Evolutionary conservation across 2,113 vertebrate genomes (phyloP).

Genomic region (Malurus cyaneus): DNA sequence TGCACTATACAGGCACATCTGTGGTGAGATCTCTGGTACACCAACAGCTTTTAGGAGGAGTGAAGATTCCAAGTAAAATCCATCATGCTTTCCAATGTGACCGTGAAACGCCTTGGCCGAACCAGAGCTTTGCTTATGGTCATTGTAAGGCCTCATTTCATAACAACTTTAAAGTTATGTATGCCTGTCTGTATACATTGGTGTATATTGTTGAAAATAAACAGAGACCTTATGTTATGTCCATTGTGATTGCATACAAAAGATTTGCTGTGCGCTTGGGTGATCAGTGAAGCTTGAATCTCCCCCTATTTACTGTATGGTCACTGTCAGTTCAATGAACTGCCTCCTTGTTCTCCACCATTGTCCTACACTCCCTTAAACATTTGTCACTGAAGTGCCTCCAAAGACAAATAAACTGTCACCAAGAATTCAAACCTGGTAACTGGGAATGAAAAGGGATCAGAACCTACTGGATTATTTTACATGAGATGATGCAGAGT

Average conservation of each 20-base stretch:
- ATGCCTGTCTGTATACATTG: constrained; percentile 21
- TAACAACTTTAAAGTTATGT: constrained; percentile 18
- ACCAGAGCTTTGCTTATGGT: background rate
- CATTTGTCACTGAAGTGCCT: constrained; percentile 84
- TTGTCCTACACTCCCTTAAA: constrained; percentile 85
- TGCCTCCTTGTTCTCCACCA: constrained; percentile 81
- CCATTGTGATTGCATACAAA: constrained; percentile 81
- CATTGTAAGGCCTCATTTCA: background rate
- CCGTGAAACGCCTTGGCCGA: background rate
- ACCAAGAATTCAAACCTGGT: constrained; percentile 75
- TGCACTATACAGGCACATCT: fast-evolving
- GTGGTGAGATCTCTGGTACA: background rate
- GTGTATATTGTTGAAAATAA: constrained; percentile 76
- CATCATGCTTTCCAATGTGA: background rate
- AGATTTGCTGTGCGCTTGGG: constrained; percentile 74
- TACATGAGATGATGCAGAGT: constrained; percentile 39
- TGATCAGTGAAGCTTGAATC: constrained; percentile 81
- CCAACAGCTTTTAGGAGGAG: background rate
- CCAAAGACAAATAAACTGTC: constrained; percentile 84
- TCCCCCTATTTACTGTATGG: constrained; percentile 85
- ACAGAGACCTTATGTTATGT: constrained; percentile 79
- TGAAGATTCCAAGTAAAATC: background rate
- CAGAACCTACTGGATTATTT: constrained; percentile 59
- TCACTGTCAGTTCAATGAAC: constrained; percentile 88
- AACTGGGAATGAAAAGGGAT: constrained; percentile 55